These are phyloP conservation scores for Coregonus suidteri DNA, from an alignment of 2,797 vertebrate genomes.

Conservation along the genomic window DNA sequence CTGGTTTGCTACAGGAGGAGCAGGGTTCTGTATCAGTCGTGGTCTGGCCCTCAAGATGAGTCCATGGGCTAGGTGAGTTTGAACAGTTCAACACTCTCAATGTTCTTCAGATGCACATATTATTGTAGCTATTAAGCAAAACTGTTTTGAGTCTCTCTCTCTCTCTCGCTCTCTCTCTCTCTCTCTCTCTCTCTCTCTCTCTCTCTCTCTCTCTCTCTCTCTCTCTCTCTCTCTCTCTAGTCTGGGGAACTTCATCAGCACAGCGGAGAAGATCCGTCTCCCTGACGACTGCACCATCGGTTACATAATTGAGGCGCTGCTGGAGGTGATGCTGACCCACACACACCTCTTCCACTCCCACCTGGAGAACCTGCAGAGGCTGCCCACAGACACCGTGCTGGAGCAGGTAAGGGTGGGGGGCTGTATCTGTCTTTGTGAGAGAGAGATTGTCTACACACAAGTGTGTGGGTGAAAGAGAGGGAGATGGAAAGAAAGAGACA, in stretches of 20 bases:
- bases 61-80: slow-evolving; percentile 91
- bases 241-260: slow-evolving; percentile 96
- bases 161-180: too few species aligned
- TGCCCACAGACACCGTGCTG: slow-evolving; percentile 76
- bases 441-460: not conserved
- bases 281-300: slow-evolving; percentile 96
- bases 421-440: not conserved
- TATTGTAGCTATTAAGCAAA: not conserved
- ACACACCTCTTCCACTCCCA: slow-evolving; percentile 92
- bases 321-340: slow-evolving; percentile 87
- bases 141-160: not conserved
- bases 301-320: slow-evolving; percentile 93
- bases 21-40: slow-evolving; percentile 96
- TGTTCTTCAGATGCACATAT: not conserved
- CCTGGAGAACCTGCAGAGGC: slow-evolving; percentile 89
- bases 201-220: not conserved
- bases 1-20: slow-evolving; percentile 98
- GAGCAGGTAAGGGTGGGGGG: slow-evolving; percentile 77
- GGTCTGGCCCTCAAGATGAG: slow-evolving; percentile 98
- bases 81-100: not conserved
- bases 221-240: slow-evolving; percentile 59
- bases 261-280: slow-evolving; percentile 92
- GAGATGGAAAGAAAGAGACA: not conserved
- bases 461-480: not conserved
- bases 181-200: not conserved